Evolutionary conservation across 2,113 vertebrate genomes (phyloP).

Genomic region (Antigone vipio): DNA sequence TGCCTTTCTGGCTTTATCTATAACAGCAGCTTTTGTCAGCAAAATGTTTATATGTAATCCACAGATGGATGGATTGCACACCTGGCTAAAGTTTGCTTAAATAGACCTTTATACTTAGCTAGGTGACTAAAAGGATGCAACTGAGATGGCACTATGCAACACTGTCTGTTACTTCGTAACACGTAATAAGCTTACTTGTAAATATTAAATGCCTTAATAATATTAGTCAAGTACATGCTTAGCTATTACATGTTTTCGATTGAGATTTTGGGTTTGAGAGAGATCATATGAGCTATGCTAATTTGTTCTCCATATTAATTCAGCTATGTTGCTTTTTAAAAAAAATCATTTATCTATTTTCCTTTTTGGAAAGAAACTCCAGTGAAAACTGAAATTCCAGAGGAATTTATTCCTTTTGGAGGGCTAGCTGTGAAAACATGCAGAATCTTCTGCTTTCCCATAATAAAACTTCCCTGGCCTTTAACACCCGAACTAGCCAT

Average conservation of each 20-base stretch:
- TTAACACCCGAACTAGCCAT: not conserved
- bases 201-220: not conserved
- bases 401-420: not conserved
- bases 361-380: not conserved
- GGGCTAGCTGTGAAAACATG: not conserved
- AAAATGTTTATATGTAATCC: not conserved
- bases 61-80: not conserved
- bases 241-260: not conserved
- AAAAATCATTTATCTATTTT: not conserved
- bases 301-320: not conserved
- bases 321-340: not conserved
- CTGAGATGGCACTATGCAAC: not conserved
- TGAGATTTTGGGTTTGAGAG: not conserved
- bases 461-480: not conserved
- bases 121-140: not conserved
- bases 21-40: not conserved
- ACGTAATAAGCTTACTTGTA: not conserved
- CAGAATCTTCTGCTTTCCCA: not conserved
- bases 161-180: not conserved
- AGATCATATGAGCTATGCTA: not conserved
- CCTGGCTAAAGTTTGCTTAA: not conserved
- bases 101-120: not conserved
- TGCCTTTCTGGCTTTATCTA: not conserved
- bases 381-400: not conserved
- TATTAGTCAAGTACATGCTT: not conserved